Conservation (phyloP, 2,888 invertebrate genomes). For the Philereme vetulata region DNA sequence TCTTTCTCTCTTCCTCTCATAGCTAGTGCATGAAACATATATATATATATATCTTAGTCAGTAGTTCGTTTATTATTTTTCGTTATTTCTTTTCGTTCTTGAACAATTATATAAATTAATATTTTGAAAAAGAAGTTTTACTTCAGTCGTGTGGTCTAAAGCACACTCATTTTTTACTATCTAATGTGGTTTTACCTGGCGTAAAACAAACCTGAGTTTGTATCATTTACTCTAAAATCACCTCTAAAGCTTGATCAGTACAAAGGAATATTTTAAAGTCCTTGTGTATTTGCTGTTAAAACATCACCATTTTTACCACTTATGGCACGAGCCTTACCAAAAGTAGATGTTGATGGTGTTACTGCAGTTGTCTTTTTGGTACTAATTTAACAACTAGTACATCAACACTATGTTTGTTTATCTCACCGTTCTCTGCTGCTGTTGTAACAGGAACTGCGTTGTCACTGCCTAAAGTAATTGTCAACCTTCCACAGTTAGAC, state of each 20-base stretch:
- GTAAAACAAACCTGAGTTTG: conserved; percentile 11
- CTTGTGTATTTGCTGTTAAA: conserved; percentile 15
- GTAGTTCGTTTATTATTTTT: conserved; percentile 6
- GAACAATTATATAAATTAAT: too few relatives aligned
- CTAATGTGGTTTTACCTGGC: conserved; percentile 8
- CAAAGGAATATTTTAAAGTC: conserved; percentile 13
- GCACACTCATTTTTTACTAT: too few relatives aligned
- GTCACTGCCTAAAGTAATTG: conserved; percentile 45
- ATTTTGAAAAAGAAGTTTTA: too few relatives aligned
- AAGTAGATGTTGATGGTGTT: neutral
- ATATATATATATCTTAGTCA: conserved; percentile 1
- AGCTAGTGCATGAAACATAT: too few relatives aligned
- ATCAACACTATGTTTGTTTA: conserved; percentile 19
- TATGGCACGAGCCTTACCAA: conserved; percentile 11
- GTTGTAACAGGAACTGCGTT: conserved; percentile 1
- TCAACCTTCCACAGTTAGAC: conserved; percentile 33
- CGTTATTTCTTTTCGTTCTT: too few relatives aligned
- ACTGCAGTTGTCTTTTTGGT: conserved; percentile 3
- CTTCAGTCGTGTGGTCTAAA: too few relatives aligned
- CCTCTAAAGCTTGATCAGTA: conserved; percentile 10
- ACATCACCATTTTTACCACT: conserved; percentile 5
- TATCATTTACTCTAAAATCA: conserved; percentile 19
- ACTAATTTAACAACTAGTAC: conserved; percentile 20
- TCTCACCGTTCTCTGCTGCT: conserved; percentile 14
- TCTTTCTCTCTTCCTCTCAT: too few relatives aligned